Evolutionary conservation across 1,140 invertebrate genomes (phyloP), one percentile per base, ranked within the genome.

Genomic region (Trypoxylus dichotomus): DNA sequence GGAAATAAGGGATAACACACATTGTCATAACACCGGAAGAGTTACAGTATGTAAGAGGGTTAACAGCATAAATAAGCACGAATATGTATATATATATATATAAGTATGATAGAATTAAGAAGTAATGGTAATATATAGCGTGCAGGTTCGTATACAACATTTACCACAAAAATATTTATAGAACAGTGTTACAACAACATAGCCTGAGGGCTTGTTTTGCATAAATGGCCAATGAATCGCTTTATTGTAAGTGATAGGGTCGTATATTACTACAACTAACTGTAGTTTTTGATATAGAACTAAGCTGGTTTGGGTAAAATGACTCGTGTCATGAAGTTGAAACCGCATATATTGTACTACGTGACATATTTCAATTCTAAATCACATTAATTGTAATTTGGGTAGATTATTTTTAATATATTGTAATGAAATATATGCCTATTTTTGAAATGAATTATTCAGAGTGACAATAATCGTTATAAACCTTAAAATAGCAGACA

Each of bases 81-180:
- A 54, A 54, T 19, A 54, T 54, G 47, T 54, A 54, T 54, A 54
- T 54, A 54, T n/a, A n/a, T n/a, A n/a, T n/a, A n/a, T n/a, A 54
- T 37, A 37, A 37, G 10, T 37, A 54, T 54, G 47, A n/a, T 15
- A 54, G 47, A 54, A 6, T 54, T 54, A 54, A 54, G 47, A 54
- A 54, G 47, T n/a, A 54, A 54, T 54, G 47, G 47, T 54, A 54
- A 37, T 47, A 54, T 54, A 19, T 54, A 54, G 47, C 47, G 47
- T 54, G 47, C 47, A 54, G 47, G 47, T n/a, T 54, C 47, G 47
- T 54, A n/a, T 54, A 3, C 47, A n/a, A 15, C 11, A n/a, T 54
- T 54, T n/a, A 15, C 47, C 11, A 15, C 11, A 54, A 54, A 54
- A 15, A 54, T 54, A 54, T 54, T n/a, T 54, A 54, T 54, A 54